Percentiles rank a stretch among this genome's conserved stretches.
These are phyloP conservation scores for Rhamnusium bicolor DNA, from an alignment of 2,888 invertebrate genomes.

Conservation along the genomic window DNA sequence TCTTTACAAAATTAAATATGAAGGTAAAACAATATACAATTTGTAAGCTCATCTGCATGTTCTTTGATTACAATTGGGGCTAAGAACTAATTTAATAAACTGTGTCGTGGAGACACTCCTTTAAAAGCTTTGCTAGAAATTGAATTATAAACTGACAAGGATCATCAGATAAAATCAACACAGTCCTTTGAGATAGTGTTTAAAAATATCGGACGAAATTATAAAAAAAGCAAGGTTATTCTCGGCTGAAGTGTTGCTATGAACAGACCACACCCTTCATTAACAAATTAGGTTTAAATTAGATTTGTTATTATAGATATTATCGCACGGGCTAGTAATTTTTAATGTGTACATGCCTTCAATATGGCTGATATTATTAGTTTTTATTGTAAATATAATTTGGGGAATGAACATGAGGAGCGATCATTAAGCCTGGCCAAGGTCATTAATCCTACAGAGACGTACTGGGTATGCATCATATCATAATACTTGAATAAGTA, in stretches of 20 bases:
- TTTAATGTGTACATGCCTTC: too few species aligned
- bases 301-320: background rate
- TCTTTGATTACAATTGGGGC: too few species aligned
- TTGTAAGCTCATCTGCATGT: background rate
- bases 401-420: too few species aligned
- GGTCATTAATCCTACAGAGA: too few species aligned
- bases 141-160: background rate
- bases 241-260: background rate
- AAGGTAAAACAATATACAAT: background rate
- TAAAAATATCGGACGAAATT: background rate
- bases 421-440: too few species aligned
- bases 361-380: too few species aligned
- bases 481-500: too few species aligned
- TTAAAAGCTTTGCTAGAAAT: background rate
- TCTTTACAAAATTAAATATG: background rate
- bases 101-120: background rate
- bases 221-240: background rate
- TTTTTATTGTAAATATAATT: too few species aligned
- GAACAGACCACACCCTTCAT: constrained; percentile 6
- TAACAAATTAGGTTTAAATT: background rate
- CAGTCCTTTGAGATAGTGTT: background rate
- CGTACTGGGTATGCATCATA: too few species aligned
- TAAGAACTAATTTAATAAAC: too few species aligned
- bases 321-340: background rate
- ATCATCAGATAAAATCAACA: background rate